These are phyloP conservation scores for Thermophis baileyi DNA, from an alignment of 2,113 vertebrate genomes.

Conservation along the genomic window DNA sequence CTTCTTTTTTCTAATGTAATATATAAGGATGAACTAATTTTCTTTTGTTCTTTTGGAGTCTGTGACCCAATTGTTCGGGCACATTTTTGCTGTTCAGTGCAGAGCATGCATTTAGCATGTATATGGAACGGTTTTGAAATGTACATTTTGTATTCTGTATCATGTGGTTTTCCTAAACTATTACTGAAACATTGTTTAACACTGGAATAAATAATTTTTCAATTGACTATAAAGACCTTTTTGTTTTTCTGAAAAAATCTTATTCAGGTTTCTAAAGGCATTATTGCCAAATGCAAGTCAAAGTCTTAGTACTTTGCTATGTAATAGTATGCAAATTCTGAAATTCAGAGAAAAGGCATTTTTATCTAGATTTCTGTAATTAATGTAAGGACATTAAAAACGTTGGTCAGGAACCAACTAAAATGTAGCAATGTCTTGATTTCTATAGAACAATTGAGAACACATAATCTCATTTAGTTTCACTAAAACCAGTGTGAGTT, in stretches of 20 bases:
- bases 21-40: background rate
- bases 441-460: background rate
- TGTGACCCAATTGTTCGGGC: background rate
- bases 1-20: background rate
- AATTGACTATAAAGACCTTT: slow-evolving; percentile 59
- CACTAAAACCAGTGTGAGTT: background rate
- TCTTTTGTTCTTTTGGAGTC: background rate
- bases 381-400: slow-evolving; percentile 58
- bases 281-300: slow-evolving; percentile 43
- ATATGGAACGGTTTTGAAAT: slow-evolving; percentile 58
- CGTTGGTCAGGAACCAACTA: slow-evolving; percentile 6
- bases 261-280: slow-evolving; percentile 39
- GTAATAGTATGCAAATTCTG: slow-evolving; percentile 60
- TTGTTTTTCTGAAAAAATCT: slow-evolving; percentile 32
- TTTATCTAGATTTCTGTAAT: slow-evolving; percentile 42
- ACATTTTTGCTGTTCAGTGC: slow-evolving; percentile 31
- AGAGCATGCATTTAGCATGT: slow-evolving; percentile 63
- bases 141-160: slow-evolving; percentile 70
- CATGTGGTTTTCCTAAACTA: slow-evolving; percentile 64
- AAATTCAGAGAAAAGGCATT: slow-evolving; percentile 49
- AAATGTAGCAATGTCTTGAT: background rate
- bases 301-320: slow-evolving; percentile 58
- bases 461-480: background rate
- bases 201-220: slow-evolving; percentile 40
- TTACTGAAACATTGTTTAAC: slow-evolving; percentile 54